These are phyloP conservation scores for Anthophora plumipes DNA, from an alignment of 2,888 invertebrate genomes.

Conservation along the genomic window DNA sequence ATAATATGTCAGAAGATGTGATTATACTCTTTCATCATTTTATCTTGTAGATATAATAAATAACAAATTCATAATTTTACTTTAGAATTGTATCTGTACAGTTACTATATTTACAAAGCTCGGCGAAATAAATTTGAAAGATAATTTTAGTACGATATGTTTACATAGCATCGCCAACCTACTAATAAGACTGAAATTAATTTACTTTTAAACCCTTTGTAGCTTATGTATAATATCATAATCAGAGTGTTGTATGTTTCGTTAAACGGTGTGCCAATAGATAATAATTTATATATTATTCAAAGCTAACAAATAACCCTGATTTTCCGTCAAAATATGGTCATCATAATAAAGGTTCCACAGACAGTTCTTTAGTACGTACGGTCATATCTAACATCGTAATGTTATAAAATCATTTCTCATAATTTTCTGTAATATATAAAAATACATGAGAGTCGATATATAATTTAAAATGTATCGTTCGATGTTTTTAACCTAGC, in stretches of 20 bases:
- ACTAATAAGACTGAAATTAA: background rate
- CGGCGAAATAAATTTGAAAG: background rate
- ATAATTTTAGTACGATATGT: background rate
- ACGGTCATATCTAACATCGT: background rate
- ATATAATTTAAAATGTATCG: background rate
- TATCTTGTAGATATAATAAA: background rate
- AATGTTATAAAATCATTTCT: background rate
- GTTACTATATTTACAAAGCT: background rate
- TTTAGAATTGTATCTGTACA: background rate
- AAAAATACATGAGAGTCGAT: too few species aligned
- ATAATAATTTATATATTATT: background rate
- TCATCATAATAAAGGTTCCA: background rate
- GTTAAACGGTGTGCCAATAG: background rate
- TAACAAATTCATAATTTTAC: background rate
- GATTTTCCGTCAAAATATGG: background rate
- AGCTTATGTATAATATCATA: background rate
- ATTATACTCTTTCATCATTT: background rate
- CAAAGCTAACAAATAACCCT: background rate
- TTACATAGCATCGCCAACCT: background rate
- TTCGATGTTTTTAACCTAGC: conserved; percentile 31
- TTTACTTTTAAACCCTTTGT: background rate
- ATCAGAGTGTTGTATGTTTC: background rate
- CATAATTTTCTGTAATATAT: background rate
- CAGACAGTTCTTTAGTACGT: background rate
- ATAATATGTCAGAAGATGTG: background rate